phyloP scores from a whole-genome alignment of 2,888 invertebrate genomes.

The Zygothrica quintamaculata region DNA sequence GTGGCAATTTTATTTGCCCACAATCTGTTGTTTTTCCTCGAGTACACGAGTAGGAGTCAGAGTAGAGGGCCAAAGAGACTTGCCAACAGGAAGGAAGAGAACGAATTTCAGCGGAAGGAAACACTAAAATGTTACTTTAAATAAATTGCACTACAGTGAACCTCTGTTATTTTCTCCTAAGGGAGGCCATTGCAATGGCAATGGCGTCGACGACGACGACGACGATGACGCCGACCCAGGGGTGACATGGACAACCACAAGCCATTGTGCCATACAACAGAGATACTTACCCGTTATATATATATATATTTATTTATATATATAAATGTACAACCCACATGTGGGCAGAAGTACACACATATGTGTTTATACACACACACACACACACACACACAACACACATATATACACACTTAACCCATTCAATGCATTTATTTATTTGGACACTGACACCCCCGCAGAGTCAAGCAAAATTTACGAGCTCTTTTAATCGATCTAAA shows the following conservation, averaged over 20 bases:
- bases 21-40: constrained; percentile 69
- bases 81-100: constrained; percentile 81
- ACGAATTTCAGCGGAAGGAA: constrained; percentile 83
- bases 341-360: constrained; percentile 13
- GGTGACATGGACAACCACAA: constrained; percentile 75
- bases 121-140: constrained; percentile 82
- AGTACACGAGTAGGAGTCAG: constrained; percentile 14
- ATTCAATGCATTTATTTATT: constrained; percentile 71
- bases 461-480: constrained; percentile 62
- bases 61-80: constrained; percentile 32
- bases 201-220: constrained; percentile 35
- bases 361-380: background rate
- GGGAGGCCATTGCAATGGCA: constrained; percentile 61
- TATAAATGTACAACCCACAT: constrained; percentile 23
- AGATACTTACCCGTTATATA: constrained; percentile 41
- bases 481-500: constrained; percentile 75
- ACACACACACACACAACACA: constrained; percentile 11
- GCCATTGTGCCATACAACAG: constrained; percentile 43
- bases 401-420: constrained; percentile 18
- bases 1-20: constrained; percentile 75
- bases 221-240: constrained; percentile 40
- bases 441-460: constrained; percentile 68
- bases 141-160: constrained; percentile 71
- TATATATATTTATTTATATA: background rate
- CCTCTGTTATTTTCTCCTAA: constrained; percentile 61